Percentiles rank a stretch among this genome's conserved stretches.
phyloP scores from a whole-genome alignment of 2,113 vertebrate species.

The Globicephala melas region DNA sequence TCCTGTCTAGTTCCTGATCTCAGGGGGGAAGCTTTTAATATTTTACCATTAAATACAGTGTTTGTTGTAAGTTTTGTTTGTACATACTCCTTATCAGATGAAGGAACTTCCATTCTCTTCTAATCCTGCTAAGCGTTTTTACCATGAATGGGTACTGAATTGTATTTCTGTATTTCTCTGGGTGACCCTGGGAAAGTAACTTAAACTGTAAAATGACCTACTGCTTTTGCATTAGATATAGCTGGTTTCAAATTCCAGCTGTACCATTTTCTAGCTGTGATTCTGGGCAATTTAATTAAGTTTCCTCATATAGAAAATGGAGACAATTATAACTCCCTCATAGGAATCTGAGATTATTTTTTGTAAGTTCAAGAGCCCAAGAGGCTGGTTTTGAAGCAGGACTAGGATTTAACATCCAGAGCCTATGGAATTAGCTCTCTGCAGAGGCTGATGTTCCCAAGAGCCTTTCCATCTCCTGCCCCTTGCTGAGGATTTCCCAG shows the following conservation, averaged over 20 bases:
- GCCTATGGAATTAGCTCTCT: background rate
- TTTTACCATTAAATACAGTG: background rate
- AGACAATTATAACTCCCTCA: slow-evolving; percentile 23
- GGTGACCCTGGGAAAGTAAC: slow-evolving; percentile 14
- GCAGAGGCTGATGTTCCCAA: background rate
- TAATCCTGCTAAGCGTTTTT: background rate
- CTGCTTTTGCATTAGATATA: background rate
- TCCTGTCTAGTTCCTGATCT: background rate
- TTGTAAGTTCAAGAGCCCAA: background rate
- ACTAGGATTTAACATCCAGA: slow-evolving; percentile 11
- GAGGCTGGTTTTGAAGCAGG: slow-evolving; percentile 6
- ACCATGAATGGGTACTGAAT: background rate
- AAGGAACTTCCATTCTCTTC: slow-evolving; percentile 10
- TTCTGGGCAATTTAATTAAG: slow-evolving; percentile 38
- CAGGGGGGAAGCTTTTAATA: background rate
- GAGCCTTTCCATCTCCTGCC: background rate
- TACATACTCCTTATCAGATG: background rate
- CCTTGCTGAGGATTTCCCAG: background rate
- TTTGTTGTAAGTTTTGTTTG: background rate
- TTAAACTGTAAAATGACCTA: slow-evolving; percentile 35
- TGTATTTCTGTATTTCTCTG: background rate
- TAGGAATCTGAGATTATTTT: background rate
- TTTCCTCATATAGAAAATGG: slow-evolving; percentile 46
- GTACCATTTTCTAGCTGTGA: slow-evolving; percentile 5
- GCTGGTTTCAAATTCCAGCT: slow-evolving; percentile 17